These are phyloP conservation scores for Sebastes itinus DNA, from an alignment of 2,797 vertebrate genomes.

Conservation along the genomic window DNA sequence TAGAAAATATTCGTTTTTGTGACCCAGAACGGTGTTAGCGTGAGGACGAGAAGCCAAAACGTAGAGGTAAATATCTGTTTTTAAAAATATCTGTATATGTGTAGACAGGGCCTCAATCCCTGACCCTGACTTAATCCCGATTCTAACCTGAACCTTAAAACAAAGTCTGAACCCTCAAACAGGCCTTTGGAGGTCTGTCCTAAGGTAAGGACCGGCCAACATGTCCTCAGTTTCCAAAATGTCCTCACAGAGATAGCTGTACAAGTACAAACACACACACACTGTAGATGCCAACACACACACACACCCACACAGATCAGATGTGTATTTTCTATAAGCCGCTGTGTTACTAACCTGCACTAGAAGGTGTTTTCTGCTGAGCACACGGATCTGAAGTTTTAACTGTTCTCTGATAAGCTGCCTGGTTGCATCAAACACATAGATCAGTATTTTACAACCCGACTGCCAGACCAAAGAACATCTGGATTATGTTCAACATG, in stretches of 20 bases:
- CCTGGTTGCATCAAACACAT: neutral
- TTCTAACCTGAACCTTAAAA: too few species aligned
- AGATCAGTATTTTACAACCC: neutral
- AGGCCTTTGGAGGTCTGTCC: neutral
- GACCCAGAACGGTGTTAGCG: too few species aligned
- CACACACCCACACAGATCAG: neutral
- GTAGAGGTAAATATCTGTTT: neutral
- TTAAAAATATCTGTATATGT: neutral
- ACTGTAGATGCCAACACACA: neutral
- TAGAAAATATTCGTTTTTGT: too few species aligned
- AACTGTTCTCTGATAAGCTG: neutral
- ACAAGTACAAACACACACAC: too few species aligned
- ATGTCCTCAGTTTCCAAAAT: neutral
- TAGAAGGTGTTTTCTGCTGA: neutral
- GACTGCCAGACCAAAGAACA: neutral
- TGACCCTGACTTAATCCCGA: too few species aligned
- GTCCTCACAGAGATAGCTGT: too few species aligned
- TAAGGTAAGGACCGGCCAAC: neutral
- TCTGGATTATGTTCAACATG: neutral
- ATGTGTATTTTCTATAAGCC: neutral
- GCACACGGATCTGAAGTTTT: neutral
- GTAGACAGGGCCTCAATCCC: too few species aligned
- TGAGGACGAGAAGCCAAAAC: too few species aligned
- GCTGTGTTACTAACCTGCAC: conserved; percentile 39
- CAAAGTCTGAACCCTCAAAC: too few species aligned